Evolutionary conservation across 1,140 invertebrate species (phyloP), one percentile per base, ranked within the genome.

Genomic region (Zaprionus ornatus): DNA sequence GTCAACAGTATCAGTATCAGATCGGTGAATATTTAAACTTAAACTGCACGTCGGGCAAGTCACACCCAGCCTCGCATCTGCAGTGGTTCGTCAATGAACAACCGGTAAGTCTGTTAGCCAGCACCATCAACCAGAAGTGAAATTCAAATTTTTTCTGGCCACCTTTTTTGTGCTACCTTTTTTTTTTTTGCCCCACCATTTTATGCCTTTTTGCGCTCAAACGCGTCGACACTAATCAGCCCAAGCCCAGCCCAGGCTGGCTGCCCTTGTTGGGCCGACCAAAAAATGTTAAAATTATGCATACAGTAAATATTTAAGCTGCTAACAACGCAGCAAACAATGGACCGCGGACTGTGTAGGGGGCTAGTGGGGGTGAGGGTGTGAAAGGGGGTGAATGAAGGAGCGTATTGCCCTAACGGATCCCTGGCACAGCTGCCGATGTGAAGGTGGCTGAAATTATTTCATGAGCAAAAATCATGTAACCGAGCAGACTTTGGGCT

Each of bases 31-130:
- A 95, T 66, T 94, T 98, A 74, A 95, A 95, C 90, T 93, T 97
- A 68, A 98, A 97, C 93, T 98, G 97, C 91, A 97, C 96, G 19
- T 97, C 96, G 23, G 95, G 95, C 37, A 96, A 95, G 90, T 97
- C 96, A 56, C 95, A 95, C 92, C 97, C 97, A 23, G 94, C 95
- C 27, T 96, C 96, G 10, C 93, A 94, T 61, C 93, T 97, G 32
- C 95, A 95, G 87, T 97, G 96, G 96, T 97, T 95, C 93, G 96
- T 97, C 91, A 97, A 97, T 91, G 96, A 96, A 74, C 94, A 95
- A 82, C 94, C 95, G 94, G 97, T 97, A 94, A 93, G 93, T 93
- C 62, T 55, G 62, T 78, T 55, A 74, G 56, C 54, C 48, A 78
- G 15, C 40, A 64, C 48, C 50, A 27, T 55, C 27, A n/a, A 12